Evolutionary conservation across 1,140 invertebrate species (phyloP).

Genomic region (Nixonia krombeini): DNA sequence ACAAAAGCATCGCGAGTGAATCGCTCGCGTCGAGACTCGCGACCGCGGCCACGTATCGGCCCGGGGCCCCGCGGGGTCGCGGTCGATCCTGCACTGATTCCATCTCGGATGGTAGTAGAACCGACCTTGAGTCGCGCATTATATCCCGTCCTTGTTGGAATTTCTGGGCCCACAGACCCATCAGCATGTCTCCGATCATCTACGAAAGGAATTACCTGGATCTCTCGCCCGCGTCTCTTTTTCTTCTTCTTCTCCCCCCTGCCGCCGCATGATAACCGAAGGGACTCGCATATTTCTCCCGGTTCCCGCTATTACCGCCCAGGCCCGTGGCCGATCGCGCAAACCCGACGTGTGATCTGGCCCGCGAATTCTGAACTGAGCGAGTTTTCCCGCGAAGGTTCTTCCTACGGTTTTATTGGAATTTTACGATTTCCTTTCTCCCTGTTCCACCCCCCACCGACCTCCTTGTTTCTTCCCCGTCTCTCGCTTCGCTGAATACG

Average conservation of each 20-base stretch:
- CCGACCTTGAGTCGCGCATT: slow-evolving; percentile 71
- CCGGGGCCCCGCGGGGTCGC: slow-evolving; percentile 49
- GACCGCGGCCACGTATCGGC: no score
- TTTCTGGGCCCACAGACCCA: slow-evolving; percentile 64
- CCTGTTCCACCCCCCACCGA: neutral
- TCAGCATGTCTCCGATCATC: slow-evolving; percentile 59
- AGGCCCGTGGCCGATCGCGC: slow-evolving; percentile 9
- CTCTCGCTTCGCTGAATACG: neutral
- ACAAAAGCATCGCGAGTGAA: no score
- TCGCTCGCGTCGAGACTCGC: no score
- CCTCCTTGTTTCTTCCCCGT: neutral
- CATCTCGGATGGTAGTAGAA: slow-evolving; percentile 66
- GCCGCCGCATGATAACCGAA: slow-evolving; percentile 11
- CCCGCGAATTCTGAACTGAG: slow-evolving; percentile 40
- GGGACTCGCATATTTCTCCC: slow-evolving; percentile 51
- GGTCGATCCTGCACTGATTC: slow-evolving; percentile 61
- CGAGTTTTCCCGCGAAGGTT: no score
- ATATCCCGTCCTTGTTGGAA: slow-evolving; percentile 70
- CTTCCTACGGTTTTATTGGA: slow-evolving; percentile 1
- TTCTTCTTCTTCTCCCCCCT: slow-evolving; percentile 2
- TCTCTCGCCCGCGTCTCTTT: slow-evolving; percentile 6
- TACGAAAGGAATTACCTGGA: slow-evolving; percentile 3
- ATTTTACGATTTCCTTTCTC: neutral
- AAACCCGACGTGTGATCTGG: slow-evolving; percentile 29
- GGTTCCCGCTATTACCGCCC: slow-evolving; percentile 52